phyloP scores from a whole-genome alignment of 2,113 vertebrate species.

The Brachionichthys hirsutus region DNA sequence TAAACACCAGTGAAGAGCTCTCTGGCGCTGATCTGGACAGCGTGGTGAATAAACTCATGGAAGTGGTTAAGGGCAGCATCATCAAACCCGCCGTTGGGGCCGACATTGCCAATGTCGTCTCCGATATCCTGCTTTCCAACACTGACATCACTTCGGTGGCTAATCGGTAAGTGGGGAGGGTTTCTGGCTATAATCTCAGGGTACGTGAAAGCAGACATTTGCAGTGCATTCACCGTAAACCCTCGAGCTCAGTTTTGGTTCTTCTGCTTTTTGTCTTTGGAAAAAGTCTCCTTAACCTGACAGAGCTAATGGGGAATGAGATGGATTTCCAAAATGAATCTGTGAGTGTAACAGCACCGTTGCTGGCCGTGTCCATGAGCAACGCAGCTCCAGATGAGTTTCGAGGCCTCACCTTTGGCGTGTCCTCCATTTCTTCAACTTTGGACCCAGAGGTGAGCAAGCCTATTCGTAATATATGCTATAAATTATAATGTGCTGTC shows the following conservation, averaged over 20 bases:
- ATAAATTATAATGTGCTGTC: too few relatives aligned
- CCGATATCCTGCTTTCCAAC: conserved; percentile 62
- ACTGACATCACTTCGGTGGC: conserved; percentile 56
- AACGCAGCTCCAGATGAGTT: conserved; percentile 70
- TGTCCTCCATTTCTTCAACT: conserved; percentile 62
- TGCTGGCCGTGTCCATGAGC: conserved; percentile 78
- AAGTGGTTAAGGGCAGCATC: conserved; percentile 55
- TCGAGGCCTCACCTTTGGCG: conserved; percentile 81
- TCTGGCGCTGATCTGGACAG: conserved; percentile 57
- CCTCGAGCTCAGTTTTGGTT: not conserved
- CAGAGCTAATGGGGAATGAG: conserved; percentile 79
- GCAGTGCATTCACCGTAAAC: not conserved
- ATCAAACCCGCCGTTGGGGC: conserved; percentile 45
- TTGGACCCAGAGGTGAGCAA: conserved; percentile 76
- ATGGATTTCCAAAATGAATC: conserved; percentile 73
- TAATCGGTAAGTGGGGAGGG: conserved; percentile 55
- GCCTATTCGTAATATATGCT: too few relatives aligned
- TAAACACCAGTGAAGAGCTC: conserved; percentile 35
- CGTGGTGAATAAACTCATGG: conserved; percentile 70
- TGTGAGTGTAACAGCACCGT: conserved; percentile 60
- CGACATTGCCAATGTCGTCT: conserved; percentile 60
- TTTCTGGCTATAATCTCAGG: not conserved
- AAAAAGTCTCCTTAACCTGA: conserved; percentile 81
- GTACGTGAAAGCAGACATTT: not conserved
- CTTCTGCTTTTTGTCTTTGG: conserved; percentile 4